Conservation (phyloP, 2,888 invertebrate genomes). For the Crocallis elinguaria region DNA sequence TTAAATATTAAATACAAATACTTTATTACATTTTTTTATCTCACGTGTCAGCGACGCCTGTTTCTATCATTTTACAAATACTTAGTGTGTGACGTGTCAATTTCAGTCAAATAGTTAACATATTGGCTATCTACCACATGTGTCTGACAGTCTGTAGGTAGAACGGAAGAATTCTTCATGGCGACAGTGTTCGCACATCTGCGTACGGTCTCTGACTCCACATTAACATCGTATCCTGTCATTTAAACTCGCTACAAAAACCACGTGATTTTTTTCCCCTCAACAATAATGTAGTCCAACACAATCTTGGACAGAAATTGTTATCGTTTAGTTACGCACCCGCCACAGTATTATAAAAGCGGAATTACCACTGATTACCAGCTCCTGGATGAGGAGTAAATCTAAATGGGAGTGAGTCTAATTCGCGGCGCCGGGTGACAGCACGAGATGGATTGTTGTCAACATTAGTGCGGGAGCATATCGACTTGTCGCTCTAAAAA, state of each 20-base stretch:
- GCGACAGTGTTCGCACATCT: slow-evolving; percentile 73
- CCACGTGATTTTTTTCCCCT: slow-evolving; percentile 61
- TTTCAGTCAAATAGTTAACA: slow-evolving; percentile 16
- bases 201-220: slow-evolving; percentile 60
- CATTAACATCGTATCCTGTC: slow-evolving; percentile 79
- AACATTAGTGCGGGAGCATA: slow-evolving; percentile 81
- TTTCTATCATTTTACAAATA: slow-evolving; percentile 15
- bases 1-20: too few relatives aligned
- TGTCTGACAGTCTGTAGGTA: slow-evolving; percentile 55
- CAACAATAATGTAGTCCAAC: slow-evolving; percentile 58
- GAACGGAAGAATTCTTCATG: slow-evolving; percentile 65
- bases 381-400: slow-evolving; percentile 66
- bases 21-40: too few relatives aligned
- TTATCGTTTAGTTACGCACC: slow-evolving; percentile 55
- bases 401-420: slow-evolving; percentile 81
- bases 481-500: slow-evolving; percentile 74
- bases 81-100: slow-evolving; percentile 13
- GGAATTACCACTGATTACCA: slow-evolving; percentile 63
- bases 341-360: slow-evolving; percentile 59
- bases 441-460: slow-evolving; percentile 81
- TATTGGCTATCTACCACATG: slow-evolving; percentile 44
- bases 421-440: slow-evolving; percentile 80
- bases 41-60: neutral
- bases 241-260: slow-evolving; percentile 70
- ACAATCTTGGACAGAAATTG: slow-evolving; percentile 71